Conservation (phyloP, 2,113 vertebrate species). For the Paraplagusia blochii region DNA sequence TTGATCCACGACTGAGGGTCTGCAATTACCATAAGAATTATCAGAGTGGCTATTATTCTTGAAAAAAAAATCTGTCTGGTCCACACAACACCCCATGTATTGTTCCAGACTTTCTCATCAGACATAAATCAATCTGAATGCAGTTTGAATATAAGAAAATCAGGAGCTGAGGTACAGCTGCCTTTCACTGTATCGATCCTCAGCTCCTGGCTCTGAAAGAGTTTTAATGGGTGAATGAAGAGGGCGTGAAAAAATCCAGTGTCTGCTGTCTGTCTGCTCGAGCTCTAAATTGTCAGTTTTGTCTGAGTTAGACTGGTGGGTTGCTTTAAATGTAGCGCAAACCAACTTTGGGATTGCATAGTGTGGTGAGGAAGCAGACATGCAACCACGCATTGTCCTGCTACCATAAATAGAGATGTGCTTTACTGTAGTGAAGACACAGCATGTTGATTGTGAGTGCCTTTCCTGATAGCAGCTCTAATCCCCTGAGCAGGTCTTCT, state of each 20-base stretch:
- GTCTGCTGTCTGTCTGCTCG: constrained; percentile 41
- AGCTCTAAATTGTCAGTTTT: constrained; percentile 45
- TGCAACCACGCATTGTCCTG: too few species aligned
- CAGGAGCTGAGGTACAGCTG: constrained; percentile 4
- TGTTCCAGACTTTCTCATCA: constrained; percentile 22
- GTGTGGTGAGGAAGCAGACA: not conserved
- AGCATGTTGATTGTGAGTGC: constrained; percentile 13
- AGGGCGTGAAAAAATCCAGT: constrained; percentile 41
- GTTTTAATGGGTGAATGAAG: constrained; percentile 41
- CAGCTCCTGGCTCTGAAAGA: constrained; percentile 24
- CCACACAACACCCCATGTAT: constrained; percentile 18
- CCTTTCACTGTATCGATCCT: constrained; percentile 42
- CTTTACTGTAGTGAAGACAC: not conserved
- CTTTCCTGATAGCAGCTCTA: constrained; percentile 27
- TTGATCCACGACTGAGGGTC: constrained; percentile 51
- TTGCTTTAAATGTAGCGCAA: constrained; percentile 8
- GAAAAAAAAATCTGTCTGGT: constrained; percentile 9
- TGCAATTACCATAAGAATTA: constrained; percentile 46
- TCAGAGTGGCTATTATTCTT: constrained; percentile 19
- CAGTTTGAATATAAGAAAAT: constrained; percentile 27
- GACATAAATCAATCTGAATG: constrained; percentile 32
- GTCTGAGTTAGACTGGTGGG: constrained; percentile 15
- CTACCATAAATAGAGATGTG: not conserved
- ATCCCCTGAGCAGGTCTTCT: constrained; percentile 31
- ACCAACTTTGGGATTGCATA: constrained; percentile 3